Conservation (phyloP, 2,113 vertebrate species). For the Mandrillus leucophaeus region DNA sequence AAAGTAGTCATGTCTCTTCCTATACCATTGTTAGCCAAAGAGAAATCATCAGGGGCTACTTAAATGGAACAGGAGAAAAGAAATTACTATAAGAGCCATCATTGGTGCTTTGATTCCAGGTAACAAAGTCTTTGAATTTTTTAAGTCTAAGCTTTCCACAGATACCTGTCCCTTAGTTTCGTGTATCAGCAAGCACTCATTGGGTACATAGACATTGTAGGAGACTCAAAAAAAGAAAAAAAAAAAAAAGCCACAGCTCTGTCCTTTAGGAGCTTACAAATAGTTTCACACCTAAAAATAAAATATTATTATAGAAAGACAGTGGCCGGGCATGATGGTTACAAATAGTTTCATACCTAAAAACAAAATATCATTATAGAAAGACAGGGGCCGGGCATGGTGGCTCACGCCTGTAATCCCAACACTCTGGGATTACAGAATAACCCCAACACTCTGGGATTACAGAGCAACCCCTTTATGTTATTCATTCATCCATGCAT, state of each 20-base stretch:
- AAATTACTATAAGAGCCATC: background rate
- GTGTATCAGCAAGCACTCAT: background rate
- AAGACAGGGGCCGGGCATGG: background rate
- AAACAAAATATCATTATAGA: background rate
- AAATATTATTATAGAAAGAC: background rate
- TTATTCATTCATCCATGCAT: background rate
- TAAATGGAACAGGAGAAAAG: background rate
- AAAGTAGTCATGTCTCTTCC: background rate
- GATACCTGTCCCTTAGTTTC: background rate
- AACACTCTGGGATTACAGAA: background rate
- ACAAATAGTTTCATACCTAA: slow-evolving; percentile 5
- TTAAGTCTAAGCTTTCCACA: background rate
- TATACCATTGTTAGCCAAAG: background rate
- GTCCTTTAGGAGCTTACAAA: background rate
- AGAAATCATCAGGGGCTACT: background rate
- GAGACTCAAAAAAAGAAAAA: background rate
- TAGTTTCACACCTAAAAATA: slow-evolving; percentile 11
- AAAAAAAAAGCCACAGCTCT: background rate
- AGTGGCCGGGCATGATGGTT: background rate
- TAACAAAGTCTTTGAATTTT: background rate
- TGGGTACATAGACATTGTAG: background rate
- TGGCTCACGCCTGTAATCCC: background rate
- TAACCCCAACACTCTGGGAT: too few species aligned
- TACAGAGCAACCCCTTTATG: background rate
- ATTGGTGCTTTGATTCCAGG: background rate